Evolutionary conservation across 2,797 vertebrate genomes (phyloP), one percentile per base, ranked within the genome.

Genomic region (Rhinichthys osculus): DNA sequence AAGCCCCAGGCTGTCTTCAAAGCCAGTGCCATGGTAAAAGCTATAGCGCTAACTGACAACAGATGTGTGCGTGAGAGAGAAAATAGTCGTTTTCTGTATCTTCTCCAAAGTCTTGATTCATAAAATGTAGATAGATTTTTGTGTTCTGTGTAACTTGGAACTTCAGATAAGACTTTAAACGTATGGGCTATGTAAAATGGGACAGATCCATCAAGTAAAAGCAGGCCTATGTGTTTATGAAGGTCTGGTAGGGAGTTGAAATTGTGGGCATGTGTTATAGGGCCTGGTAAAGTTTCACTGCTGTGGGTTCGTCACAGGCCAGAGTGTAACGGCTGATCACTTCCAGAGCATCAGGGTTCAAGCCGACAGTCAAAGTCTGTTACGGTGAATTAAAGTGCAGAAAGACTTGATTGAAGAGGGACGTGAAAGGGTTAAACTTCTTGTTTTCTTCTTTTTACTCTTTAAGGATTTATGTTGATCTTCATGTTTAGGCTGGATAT

Each of bases 1-100:
- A 72, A 78, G 78, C 71, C 86, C 78, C 88, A 57, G 84, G 84
- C 70, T 4, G 35, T 84, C 86, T 89, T 88, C 90, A 88, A 88
- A 89, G 84, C 33, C 23, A 50, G 69, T 35, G 76, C 79, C 71
- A 66, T 35, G 67, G 81, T 88, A 85, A 67, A 87, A 59, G 74
- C 73, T 70, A 4, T 14, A 42, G 50, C 17, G 11, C 38, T 83
- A 88, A 89, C 64, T 38, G 78, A 54, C 83, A 87, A 78, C 90
- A 90, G 86, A 88, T 88, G 90, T n/a, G 10, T 80, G 79, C 17
- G 27, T 82, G 89, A 92, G 84, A 85, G 91, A 90, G 85, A 59
- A 40, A 85, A 83, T 33, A 90, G 47, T 85, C 89, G 80, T 76
- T 89, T 70, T 72, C 72, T 44, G 71, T 81, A 85, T 90, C 85